These are phyloP conservation scores for Araneus ventricosus DNA, from an alignment of 1,140 invertebrate species.

Conservation along the genomic window DNA sequence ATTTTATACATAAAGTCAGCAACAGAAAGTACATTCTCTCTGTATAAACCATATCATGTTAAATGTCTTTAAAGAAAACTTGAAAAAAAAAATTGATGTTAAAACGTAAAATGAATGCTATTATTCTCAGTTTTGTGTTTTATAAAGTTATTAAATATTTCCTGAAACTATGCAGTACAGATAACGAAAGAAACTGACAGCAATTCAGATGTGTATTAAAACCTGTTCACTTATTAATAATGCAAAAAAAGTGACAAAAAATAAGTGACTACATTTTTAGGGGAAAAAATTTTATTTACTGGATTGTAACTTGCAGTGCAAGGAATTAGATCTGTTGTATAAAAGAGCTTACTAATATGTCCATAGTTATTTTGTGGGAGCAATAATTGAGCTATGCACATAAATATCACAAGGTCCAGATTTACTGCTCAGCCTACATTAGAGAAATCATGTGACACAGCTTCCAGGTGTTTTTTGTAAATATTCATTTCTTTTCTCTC, in stretches of 20 bases:
- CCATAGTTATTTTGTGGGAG: conserved; percentile 67
- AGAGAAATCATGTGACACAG: conserved; percentile 54
- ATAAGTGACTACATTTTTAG: neutral
- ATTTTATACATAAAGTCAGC: too few relatives aligned
- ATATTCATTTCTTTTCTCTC: conserved; percentile 59
- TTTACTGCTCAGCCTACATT: conserved; percentile 72
- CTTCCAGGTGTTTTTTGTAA: conserved; percentile 63
- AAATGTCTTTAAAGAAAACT: neutral
- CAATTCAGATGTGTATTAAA: neutral
- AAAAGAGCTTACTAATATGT: conserved; percentile 70
- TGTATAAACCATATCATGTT: neutral
- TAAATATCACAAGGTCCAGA: conserved; percentile 51
- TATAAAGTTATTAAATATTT: neutral
- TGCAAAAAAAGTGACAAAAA: neutral
- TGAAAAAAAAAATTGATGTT: neutral
- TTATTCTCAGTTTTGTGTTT: neutral
- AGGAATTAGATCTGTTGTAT: conserved; percentile 53
- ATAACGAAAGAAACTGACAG: neutral
- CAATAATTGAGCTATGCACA: conserved; percentile 72
- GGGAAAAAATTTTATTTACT: neutral
- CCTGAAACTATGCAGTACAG: neutral
- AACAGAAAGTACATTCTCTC: neutral
- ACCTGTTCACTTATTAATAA: neutral
- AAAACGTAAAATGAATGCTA: neutral
- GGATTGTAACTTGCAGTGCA: conserved; percentile 51